These are phyloP conservation scores for Papilio helenus DNA, from an alignment of 1,140 invertebrate genomes.

Conservation along the genomic window DNA sequence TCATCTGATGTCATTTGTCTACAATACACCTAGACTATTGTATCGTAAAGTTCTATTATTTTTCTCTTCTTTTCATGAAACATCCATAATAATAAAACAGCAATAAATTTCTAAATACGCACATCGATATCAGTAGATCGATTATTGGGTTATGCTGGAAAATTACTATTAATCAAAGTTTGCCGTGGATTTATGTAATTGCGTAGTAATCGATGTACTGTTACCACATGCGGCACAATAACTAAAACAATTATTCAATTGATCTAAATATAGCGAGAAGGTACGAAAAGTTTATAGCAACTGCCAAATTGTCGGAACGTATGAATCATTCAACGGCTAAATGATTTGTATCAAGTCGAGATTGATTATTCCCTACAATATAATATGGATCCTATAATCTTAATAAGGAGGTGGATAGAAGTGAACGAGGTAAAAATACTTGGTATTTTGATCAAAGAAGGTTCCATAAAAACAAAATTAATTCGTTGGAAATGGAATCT, in stretches of 20 bases:
- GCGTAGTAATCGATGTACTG: neutral
- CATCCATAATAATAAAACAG: neutral
- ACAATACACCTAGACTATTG: neutral
- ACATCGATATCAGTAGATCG: neutral
- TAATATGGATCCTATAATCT: neutral
- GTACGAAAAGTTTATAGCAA: constrained; percentile 3
- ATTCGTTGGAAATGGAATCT: no score
- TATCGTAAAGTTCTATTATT: neutral
- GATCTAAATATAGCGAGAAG: constrained; percentile 17
- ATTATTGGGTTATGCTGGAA: neutral
- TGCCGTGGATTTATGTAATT: neutral
- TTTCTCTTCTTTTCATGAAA: neutral
- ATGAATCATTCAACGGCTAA: neutral
- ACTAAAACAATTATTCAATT: constrained; percentile 9
- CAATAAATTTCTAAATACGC: neutral
- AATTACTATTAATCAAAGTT: neutral
- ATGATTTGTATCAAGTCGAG: neutral
- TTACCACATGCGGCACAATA: neutral
- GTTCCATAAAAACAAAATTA: no score
- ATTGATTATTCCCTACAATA: neutral
- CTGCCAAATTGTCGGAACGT: constrained; percentile 15
- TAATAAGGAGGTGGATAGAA: neutral
- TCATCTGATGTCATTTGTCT: neutral
- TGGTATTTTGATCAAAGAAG: neutral
- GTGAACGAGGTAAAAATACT: neutral